Conservation (phyloP, 2,888 invertebrate species). For the Metacarcinus magister region DNA sequence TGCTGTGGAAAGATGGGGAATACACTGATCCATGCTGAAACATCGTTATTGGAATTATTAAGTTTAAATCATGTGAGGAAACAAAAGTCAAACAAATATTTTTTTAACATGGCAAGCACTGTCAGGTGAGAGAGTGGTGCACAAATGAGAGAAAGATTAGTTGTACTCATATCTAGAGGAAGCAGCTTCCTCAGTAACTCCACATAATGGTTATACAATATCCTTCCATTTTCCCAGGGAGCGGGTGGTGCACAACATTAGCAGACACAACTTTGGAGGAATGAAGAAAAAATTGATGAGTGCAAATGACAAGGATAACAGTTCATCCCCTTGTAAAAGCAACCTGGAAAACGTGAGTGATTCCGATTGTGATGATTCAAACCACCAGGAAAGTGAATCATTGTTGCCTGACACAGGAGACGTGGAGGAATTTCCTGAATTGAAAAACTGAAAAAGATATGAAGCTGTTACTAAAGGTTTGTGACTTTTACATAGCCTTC, state of each 20-base stretch:
- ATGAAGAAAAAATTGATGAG: background rate
- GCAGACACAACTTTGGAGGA: constrained; percentile 52
- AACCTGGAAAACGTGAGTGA: background rate
- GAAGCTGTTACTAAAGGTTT: background rate
- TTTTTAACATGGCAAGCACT: too few species aligned
- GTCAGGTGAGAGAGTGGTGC: too few species aligned
- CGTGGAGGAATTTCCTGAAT: background rate
- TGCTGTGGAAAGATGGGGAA: background rate
- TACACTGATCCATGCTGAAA: too few species aligned
- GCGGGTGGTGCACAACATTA: constrained; percentile 50
- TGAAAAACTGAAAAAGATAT: background rate
- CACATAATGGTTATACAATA: background rate
- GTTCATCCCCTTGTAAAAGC: background rate
- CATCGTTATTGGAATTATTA: too few species aligned
- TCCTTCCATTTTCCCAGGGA: constrained; percentile 27
- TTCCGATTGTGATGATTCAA: background rate
- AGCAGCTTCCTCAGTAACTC: too few species aligned
- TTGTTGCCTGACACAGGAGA: background rate
- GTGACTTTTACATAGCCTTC: background rate
- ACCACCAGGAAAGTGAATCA: background rate
- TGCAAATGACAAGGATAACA: background rate
- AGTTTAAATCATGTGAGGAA: too few species aligned
- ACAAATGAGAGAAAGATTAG: too few species aligned
- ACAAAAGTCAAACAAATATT: too few species aligned
- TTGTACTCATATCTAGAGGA: too few species aligned